These are phyloP conservation scores for Dimorphilus gyrociliatus DNA, from an alignment of 2,888 invertebrate genomes.

Conservation along the genomic window DNA sequence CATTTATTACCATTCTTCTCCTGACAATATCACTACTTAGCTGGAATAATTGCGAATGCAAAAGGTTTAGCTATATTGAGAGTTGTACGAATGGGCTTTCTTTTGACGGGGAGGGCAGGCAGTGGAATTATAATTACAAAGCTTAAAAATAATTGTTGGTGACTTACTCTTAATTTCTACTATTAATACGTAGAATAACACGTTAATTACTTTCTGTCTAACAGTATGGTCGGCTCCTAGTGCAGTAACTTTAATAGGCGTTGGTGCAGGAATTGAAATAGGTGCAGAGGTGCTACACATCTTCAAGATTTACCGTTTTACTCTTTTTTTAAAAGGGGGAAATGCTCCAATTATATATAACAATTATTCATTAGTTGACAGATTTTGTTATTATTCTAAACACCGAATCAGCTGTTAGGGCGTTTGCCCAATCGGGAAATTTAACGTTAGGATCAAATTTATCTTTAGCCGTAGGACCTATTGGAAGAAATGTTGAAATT, in stretches of 20 bases:
- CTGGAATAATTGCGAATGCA: constrained; percentile 23
- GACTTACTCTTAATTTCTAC: too few relatives aligned
- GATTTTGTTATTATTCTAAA: constrained; percentile 32
- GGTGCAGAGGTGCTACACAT: constrained; percentile 34
- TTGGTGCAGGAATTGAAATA: constrained; percentile 31
- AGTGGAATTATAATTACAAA: constrained; percentile 32
- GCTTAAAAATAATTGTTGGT: constrained; percentile 15
- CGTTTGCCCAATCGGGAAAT: constrained; percentile 33
- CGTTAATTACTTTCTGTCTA: constrained; percentile 4
- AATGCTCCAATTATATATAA: background rate
- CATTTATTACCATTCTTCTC: too few relatives aligned
- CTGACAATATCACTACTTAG: too few relatives aligned
- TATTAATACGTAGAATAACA: background rate
- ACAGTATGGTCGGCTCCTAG: constrained; percentile 31
- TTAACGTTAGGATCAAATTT: constrained; percentile 31
- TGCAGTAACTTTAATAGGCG: constrained; percentile 29
- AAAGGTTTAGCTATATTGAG: constrained; percentile 27
- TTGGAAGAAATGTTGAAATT: constrained; percentile 18
- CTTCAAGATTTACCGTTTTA: too few relatives aligned
- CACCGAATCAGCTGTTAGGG: constrained; percentile 24
- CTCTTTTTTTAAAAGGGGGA: background rate
- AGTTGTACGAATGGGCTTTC: constrained; percentile 27
- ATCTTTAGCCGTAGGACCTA: constrained; percentile 30
- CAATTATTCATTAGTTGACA: constrained; percentile 18
- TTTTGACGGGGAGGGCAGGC: constrained; percentile 28